phyloP scores from a whole-genome alignment of 2,113 vertebrate genomes.

The Gobius niger region DNA sequence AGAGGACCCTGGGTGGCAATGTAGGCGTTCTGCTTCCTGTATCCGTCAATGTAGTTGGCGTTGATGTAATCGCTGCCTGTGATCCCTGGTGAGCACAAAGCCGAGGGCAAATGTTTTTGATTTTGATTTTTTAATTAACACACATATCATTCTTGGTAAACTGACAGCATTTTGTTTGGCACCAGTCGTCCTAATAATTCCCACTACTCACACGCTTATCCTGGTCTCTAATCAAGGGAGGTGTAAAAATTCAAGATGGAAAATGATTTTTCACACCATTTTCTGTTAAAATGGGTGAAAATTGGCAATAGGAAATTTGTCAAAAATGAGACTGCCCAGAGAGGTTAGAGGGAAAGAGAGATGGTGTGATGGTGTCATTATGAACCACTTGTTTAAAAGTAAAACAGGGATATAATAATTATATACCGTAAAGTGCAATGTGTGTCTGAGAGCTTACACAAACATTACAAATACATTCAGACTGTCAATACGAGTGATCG shows the following conservation, averaged over 20 bases:
- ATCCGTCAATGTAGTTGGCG: slow-evolving; percentile 97
- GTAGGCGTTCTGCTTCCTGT: slow-evolving; percentile 97
- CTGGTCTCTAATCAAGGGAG: slow-evolving; percentile 27
- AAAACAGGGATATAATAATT: background rate
- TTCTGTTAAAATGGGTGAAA: slow-evolving; percentile 26
- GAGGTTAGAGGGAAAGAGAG: background rate
- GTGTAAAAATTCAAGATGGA: slow-evolving; percentile 22
- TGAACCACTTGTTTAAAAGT: background rate
- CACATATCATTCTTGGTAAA: background rate
- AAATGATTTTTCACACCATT: slow-evolving; percentile 30
- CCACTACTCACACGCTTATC: slow-evolving; percentile 29
- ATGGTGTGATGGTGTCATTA: slow-evolving; percentile 1
- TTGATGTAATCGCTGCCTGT: slow-evolving; percentile 97
- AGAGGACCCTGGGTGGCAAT: slow-evolving; percentile 96
- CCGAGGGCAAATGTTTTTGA: background rate
- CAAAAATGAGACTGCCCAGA: slow-evolving; percentile 13
- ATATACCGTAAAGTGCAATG: no score
- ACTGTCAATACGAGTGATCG: no score
- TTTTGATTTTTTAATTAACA: background rate
- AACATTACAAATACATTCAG: no score
- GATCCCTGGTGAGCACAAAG: slow-evolving; percentile 79
- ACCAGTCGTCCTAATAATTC: slow-evolving; percentile 25
- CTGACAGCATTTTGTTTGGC: slow-evolving; percentile 17
- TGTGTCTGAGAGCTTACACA: no score
- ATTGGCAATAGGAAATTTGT: slow-evolving; percentile 15